phyloP scores from a whole-genome alignment of 2,797 vertebrate species.

The Brachymystax lenok region DNA sequence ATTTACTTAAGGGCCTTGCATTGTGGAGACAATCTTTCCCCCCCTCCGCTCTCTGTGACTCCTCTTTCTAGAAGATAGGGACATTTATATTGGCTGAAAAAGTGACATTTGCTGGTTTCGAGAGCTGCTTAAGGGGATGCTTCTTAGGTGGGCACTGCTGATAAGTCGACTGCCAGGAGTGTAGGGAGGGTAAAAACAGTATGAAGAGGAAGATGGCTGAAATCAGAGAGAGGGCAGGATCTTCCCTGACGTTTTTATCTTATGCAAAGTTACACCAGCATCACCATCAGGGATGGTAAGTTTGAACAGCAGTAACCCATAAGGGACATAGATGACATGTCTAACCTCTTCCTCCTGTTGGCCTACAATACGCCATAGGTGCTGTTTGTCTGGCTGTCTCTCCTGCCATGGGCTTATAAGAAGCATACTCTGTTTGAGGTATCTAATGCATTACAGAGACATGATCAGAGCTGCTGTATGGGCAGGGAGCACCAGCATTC shows the following conservation, averaged over 20 bases:
- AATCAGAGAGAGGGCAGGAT: slow-evolving; percentile 48
- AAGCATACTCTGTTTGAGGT: slow-evolving; percentile 55
- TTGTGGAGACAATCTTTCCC: slow-evolving; percentile 53
- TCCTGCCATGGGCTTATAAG: slow-evolving; percentile 35
- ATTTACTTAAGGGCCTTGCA: slow-evolving; percentile 32
- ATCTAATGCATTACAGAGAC: slow-evolving; percentile 67
- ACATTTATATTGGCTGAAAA: slow-evolving; percentile 64
- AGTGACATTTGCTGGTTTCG: slow-evolving; percentile 52
- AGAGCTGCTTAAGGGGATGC: slow-evolving; percentile 57
- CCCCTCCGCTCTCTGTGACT: slow-evolving; percentile 14
- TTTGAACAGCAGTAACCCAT: slow-evolving; percentile 12
- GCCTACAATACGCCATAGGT: slow-evolving; percentile 31
- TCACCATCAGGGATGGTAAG: slow-evolving; percentile 26
- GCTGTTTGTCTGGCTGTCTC: slow-evolving; percentile 49
- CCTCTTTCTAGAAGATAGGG: slow-evolving; percentile 59
- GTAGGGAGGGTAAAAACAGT: slow-evolving; percentile 34
- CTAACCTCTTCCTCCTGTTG: slow-evolving; percentile 47
- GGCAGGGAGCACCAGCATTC: slow-evolving; percentile 32
- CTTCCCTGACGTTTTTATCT: slow-evolving; percentile 44
- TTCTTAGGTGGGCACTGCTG: slow-evolving; percentile 63
- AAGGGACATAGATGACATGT: slow-evolving; percentile 39
- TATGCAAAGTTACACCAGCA: slow-evolving; percentile 34
- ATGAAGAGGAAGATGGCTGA: slow-evolving; percentile 58
- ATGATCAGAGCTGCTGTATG: slow-evolving; percentile 53
- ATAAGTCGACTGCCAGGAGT: slow-evolving; percentile 62